Conservation (phyloP, 1,140 invertebrate genomes). For the Rhizoglyphus robini region DNA sequence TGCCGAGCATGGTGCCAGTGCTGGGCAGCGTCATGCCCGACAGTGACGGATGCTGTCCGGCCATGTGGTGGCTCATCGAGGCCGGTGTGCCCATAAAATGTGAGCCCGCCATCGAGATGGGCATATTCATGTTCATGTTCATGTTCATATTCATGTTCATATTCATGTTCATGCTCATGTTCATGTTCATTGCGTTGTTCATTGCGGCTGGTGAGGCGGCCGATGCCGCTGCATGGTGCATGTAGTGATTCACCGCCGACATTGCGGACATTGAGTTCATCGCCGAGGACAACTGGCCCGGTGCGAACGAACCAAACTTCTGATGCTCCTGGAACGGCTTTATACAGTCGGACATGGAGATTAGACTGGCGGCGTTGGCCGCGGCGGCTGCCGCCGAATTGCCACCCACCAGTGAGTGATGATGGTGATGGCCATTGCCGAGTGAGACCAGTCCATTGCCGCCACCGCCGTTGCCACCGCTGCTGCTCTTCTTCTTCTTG, state of each 20-base stretch:
- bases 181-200: slow-evolving; percentile 16
- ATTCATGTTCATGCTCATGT: slow-evolving; percentile 19
- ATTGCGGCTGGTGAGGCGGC: background rate
- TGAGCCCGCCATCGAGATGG: slow-evolving; percentile 15
- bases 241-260: slow-evolving; percentile 22
- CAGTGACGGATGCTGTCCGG: slow-evolving; percentile 1
- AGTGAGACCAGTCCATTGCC: no score
- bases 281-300: slow-evolving; percentile 19
- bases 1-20: slow-evolving; percentile 15
- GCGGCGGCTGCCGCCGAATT: background rate
- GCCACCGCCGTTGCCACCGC: background rate
- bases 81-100: slow-evolving; percentile 14
- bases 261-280: slow-evolving; percentile 25
- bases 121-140: slow-evolving; percentile 21
- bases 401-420: background rate
- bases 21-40: background rate
- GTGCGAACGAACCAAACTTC: slow-evolving; percentile 13
- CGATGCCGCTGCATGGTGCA: slow-evolving; percentile 16
- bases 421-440: background rate
- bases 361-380: background rate
- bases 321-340: slow-evolving; percentile 21
- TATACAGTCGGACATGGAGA: slow-evolving; percentile 19
- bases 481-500: slow-evolving; percentile 22
- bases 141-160: slow-evolving; percentile 22
- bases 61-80: background rate